Base-by-base conservation (phyloP, 2,888 invertebrate species). In the Orchestes rusci region DNA sequence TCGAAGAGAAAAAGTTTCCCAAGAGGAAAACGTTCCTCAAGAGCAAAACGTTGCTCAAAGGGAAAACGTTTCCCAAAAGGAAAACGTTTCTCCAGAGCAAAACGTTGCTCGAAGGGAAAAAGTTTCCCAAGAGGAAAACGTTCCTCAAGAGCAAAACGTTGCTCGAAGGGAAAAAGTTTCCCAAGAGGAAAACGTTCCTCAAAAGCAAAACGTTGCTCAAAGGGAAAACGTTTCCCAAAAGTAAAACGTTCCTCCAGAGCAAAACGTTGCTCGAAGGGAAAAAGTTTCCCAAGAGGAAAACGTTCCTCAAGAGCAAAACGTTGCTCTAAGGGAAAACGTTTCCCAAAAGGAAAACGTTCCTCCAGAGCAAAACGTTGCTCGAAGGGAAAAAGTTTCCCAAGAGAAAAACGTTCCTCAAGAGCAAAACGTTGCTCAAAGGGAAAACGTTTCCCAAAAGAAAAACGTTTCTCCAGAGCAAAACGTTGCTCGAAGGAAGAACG, bases 31-130 rank as follows among this genome's bases (percentile, higher is more conserved):
- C 13, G 33, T 33, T 33, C 15, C 33, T 33, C 33, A 3, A 17
- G 33, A 33, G 33, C 33, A 33, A 33, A 4, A 16, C 33, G 33
- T 33, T 33, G 33, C 33, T 33, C 33, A 5, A 3, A 12, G 13
- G 4, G 33, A 33, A 33, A 15, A 15, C 17, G 17, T 17, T 15
- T 10, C 17, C 13, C 16, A 15, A 3, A 17, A 17, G 33, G 13
- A 33, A 33, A 16, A 33, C 13, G 4, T 33, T 15, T 10, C 33
- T 33, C 13, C 16, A 4, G 17, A 33, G 33, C 33, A 33, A 33
- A 4, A 33, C 13, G 33, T 33, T 33, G 16, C 33, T 33, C 33
- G 4, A 3, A 12, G 13, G 16, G 17, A 33, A 16, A 33, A 15
- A 4, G 16, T 33, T 15, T 10, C 17, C 13, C 16, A 15, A 3